Conservation (phyloP, 2,797 vertebrate species). For the Chiroxiphia lanceolata region DNA sequence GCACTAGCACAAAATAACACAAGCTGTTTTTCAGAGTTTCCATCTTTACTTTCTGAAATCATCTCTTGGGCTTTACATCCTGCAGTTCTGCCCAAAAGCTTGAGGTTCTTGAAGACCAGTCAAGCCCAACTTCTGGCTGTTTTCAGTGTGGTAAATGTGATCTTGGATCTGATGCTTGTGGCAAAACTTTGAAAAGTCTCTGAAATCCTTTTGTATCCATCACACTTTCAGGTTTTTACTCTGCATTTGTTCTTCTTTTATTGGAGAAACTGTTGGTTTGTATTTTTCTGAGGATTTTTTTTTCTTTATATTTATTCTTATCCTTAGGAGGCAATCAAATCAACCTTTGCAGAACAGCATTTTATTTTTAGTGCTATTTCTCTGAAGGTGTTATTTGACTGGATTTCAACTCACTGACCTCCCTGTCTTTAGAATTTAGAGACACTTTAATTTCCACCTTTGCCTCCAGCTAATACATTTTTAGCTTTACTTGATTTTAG, state of each 20-base stretch:
- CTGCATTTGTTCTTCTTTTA: neutral
- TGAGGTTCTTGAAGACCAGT: neutral
- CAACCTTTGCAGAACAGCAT: neutral
- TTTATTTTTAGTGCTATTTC: constrained; percentile 30
- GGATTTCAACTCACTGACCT: neutral
- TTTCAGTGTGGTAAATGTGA: neutral
- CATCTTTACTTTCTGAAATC: neutral
- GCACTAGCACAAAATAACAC: neutral
- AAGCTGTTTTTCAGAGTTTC: neutral
- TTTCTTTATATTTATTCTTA: neutral
- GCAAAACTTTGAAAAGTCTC: neutral
- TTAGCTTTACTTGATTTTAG: neutral
- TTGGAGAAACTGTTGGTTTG: neutral
- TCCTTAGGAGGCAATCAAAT: constrained; percentile 16
- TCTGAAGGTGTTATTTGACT: constrained; percentile 33
- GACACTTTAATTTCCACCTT: constrained; percentile 29
- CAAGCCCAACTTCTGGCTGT: neutral
- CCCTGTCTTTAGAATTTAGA: constrained; percentile 18
- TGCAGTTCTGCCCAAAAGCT: neutral
- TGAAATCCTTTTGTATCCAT: neutral
- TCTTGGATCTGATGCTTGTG: neutral
- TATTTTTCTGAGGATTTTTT: neutral
- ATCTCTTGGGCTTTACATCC: neutral
- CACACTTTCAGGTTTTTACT: neutral
- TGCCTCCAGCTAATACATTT: neutral